Base-by-base conservation (phyloP, 2,113 vertebrate species). In the Toxotes jaculatrix region DNA sequence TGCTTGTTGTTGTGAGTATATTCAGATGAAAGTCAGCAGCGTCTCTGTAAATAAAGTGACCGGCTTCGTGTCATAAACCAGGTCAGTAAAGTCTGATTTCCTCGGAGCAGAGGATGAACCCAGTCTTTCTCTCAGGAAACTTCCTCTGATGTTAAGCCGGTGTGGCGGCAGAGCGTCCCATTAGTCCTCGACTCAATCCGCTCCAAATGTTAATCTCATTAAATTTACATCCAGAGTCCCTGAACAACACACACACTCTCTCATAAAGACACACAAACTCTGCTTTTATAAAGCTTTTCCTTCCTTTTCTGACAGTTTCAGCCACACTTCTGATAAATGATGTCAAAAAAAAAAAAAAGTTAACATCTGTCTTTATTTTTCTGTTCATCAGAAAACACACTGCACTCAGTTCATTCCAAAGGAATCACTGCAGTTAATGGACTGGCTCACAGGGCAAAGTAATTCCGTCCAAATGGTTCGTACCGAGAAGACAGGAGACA, bases 121-220 rank as follows among this genome's bases (percentile, higher is more conserved):
- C 8, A 49, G 64, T 7, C 19, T n/a, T 27, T n/a, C 62, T 64
- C 62, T 31, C n/a, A 45, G 49, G 49, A 16, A 74, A 57, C 75
- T 23, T 74, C 60, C 38, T 74, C 2, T 88, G 87, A 91, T 61
- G 83, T 21, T 78, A 60, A 87, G 80, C 59, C 5, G 19, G 5
- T 13, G 66, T 61, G 83, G 80, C 77, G n/a, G 71, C 53, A 1
- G 40, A 49, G 49, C 21, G 34, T 84, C 78, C 86, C 90, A 69
- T 87, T 85, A 83, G 83, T 80, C 80, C 84, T 83, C 27, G 0
- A 77, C 67, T 79, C 67, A 19, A 69, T 73, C 76, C 66, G 47
- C 86, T 85, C 77, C 81, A 83, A 85, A 87, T 83, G 82, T 81
- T 91, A 63, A 83, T 62, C 86, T 90, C 88, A 91, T 91, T 88